Evolutionary conservation across 1,140 invertebrate genomes (phyloP).

Genomic region (Drosophila pseudoobscura): DNA sequence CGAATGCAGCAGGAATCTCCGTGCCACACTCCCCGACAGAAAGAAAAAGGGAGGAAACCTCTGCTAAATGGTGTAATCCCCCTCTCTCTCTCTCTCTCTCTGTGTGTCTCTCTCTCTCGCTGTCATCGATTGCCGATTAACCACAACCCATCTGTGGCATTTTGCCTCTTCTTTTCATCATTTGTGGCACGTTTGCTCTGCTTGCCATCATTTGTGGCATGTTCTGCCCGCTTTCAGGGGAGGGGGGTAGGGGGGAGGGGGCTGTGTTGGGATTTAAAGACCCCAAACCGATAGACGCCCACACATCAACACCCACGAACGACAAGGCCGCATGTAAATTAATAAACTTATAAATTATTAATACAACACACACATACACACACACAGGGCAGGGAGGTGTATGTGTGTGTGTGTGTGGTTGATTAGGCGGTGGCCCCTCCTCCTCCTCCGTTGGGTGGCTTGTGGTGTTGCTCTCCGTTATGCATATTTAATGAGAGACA

Average conservation of each 20-base stretch:
- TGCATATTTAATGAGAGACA: slow-evolving; percentile 60
- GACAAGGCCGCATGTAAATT: slow-evolving; percentile 58
- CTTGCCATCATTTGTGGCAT: too few relatives aligned
- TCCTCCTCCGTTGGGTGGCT: background rate
- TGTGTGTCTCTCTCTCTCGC: too few relatives aligned
- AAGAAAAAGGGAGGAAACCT: too few relatives aligned
- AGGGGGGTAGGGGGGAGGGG: too few relatives aligned
- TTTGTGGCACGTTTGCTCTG: too few relatives aligned
- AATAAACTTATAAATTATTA: slow-evolving; percentile 78
- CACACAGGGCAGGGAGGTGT: slow-evolving; percentile 20
- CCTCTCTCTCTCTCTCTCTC: too few relatives aligned
- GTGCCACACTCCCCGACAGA: too few relatives aligned
- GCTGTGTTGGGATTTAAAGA: slow-evolving; percentile 37
- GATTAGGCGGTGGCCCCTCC: slow-evolving; percentile 9
- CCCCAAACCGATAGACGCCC: slow-evolving; percentile 7
- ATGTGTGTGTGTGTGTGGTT: slow-evolving; percentile 1
- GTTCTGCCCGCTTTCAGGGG: too few relatives aligned
- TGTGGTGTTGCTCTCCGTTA: background rate
- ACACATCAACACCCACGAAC: slow-evolving; percentile 24
- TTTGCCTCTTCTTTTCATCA: background rate
- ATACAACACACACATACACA: slow-evolving; percentile 35
- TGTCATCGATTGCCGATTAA: slow-evolving; percentile 39
- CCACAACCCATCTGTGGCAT: slow-evolving; percentile 26
- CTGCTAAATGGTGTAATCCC: too few relatives aligned
- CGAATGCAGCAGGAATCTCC: too few relatives aligned